phyloP scores from a whole-genome alignment of 2,888 invertebrate genomes.

The Salticus scenicus region DNA sequence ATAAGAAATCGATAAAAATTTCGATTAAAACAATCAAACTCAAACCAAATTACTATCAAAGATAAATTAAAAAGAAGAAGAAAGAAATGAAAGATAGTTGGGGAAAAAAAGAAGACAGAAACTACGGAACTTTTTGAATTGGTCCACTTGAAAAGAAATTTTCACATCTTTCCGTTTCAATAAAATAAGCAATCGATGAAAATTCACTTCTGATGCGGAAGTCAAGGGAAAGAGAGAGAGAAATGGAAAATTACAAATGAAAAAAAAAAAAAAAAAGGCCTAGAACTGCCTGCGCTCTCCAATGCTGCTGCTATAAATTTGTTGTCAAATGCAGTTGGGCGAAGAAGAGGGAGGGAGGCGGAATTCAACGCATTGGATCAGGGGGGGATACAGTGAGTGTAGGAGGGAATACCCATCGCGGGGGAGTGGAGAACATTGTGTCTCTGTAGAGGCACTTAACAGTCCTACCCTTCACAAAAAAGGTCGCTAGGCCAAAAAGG shows the following conservation, averaged over 20 bases:
- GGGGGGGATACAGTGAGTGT: neutral
- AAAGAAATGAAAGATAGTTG: too few species aligned
- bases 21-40: too few species aligned
- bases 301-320: conserved; percentile 5
- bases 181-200: neutral
- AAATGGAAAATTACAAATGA: neutral
- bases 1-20: too few species aligned
- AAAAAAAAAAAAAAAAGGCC: too few species aligned
- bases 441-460: conserved; percentile 63
- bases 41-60: too few species aligned
- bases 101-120: too few species aligned
- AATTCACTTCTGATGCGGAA: conserved; percentile 7
- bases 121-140: too few species aligned
- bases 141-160: too few species aligned
- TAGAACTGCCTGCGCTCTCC: neutral
- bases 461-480: conserved; percentile 42
- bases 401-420: neutral
- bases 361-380: too few species aligned
- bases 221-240: neutral
- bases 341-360: neutral
- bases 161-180: too few species aligned
- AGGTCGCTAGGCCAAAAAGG: conserved; percentile 58
- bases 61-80: too few species aligned
- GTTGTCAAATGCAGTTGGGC: conserved; percentile 2
- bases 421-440: conserved; percentile 14